These are phyloP conservation scores for Nipponacmea schrenckii DNA, from an alignment of 2,888 invertebrate species.

Conservation along the genomic window DNA sequence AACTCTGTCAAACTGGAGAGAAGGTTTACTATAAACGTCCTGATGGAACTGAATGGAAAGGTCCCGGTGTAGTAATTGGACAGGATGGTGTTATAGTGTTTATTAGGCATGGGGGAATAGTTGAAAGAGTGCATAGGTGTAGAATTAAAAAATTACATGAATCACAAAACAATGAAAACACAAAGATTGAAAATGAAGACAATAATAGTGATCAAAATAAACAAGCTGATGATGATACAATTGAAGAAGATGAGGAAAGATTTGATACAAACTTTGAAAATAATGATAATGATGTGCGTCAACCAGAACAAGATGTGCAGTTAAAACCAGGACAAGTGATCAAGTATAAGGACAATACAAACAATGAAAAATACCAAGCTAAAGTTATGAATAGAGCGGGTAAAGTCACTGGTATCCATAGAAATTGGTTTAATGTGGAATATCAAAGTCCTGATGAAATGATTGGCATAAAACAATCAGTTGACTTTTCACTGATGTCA, in stretches of 20 bases:
- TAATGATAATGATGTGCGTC: not conserved
- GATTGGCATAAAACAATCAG: not conserved
- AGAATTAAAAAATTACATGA: not conserved
- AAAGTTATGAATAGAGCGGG: not conserved
- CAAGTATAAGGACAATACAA: not conserved
- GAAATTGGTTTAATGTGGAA: not conserved
- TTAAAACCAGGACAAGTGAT: not conserved
- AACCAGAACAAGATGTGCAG: not conserved
- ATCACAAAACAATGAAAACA: not conserved
- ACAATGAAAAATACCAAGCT: not conserved
- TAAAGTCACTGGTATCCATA: not conserved
- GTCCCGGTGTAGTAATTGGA: not conserved
- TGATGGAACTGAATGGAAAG: conserved; percentile 9
- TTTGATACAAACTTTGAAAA: not conserved
- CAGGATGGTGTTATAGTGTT: conserved; percentile 10
- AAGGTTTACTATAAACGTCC: conserved; percentile 11
- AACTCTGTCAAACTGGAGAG: conserved; percentile 10
- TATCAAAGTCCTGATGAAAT: not conserved
- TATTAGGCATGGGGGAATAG: conserved; percentile 9
- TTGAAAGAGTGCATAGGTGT: conserved; percentile 5
- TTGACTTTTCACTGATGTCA: not conserved
- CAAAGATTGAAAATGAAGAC: not conserved
- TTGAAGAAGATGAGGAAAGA: not conserved
- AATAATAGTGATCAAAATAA: not conserved
- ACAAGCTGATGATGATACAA: not conserved